Evolutionary conservation across 2,113 vertebrate genomes (phyloP).

Genomic region (Okapia johnstoni): DNA sequence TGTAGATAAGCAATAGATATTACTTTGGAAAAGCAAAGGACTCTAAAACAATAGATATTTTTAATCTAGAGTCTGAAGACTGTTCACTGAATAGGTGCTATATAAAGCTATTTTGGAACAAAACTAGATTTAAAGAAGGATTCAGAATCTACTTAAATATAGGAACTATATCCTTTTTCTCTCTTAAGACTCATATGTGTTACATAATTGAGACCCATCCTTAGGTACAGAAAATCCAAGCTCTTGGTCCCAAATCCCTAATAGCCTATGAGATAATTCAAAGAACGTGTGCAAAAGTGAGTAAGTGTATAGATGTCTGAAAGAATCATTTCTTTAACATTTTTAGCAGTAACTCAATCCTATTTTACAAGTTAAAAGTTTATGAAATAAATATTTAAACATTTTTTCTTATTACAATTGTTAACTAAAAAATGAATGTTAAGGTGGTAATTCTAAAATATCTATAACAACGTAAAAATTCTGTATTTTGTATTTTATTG

Average conservation of each 20-base stretch:
- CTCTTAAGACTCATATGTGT: not conserved
- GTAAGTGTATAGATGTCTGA: not conserved
- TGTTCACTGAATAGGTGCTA: not conserved
- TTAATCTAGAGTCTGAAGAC: not conserved
- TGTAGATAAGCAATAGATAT: not conserved
- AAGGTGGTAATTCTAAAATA: not conserved
- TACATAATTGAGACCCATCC: not conserved
- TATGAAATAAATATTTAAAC: not conserved
- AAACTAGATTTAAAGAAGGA: not conserved
- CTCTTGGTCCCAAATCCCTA: not conserved
- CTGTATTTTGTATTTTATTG: not conserved
- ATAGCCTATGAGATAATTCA: not conserved
- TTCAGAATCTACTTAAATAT: not conserved
- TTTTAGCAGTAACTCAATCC: not conserved
- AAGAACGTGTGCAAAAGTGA: not conserved
- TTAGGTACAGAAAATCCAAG: not conserved
- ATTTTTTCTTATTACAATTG: not conserved
- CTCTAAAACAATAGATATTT: not conserved
- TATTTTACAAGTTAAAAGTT: not conserved
- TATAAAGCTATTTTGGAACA: not conserved
- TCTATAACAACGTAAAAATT: not conserved
- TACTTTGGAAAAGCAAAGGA: not conserved
- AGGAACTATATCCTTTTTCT: not conserved
- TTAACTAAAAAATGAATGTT: not conserved
- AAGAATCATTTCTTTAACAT: not conserved